A percentile compares a stretch with the other conserved stretches of the same genome.
Conservation (phyloP, 1,140 invertebrate genomes). For the Drosophila chauvacae region DNA sequence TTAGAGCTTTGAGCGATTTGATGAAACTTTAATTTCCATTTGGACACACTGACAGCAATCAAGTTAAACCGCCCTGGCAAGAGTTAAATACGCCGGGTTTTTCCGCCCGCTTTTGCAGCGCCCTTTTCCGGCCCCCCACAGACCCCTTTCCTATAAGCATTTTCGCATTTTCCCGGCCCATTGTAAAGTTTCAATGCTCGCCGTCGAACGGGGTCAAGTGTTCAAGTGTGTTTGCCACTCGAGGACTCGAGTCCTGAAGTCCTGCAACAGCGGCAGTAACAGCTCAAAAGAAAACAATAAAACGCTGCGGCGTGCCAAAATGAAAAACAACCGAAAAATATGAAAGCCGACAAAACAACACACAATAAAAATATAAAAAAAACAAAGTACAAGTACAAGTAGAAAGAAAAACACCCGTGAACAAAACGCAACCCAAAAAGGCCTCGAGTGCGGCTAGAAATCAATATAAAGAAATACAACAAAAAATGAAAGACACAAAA, state of each 20-base stretch:
- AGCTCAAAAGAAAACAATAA: conserved; percentile 77
- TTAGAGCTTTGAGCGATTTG: conserved; percentile 45
- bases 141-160: neutral
- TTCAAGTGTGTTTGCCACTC: conserved; percentile 64
- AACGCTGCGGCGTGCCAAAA: conserved; percentile 57
- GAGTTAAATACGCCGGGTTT: conserved; percentile 32
- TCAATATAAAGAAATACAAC: conserved; percentile 53
- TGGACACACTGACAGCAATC: conserved; percentile 64
- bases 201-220: conserved; percentile 71
- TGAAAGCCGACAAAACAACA: conserved; percentile 28
- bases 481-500: neutral
- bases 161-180: conserved; percentile 39
- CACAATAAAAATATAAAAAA: neutral
- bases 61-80: conserved; percentile 54
- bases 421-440: conserved; percentile 38
- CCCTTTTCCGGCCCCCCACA: neutral
- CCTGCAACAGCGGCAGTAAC: conserved; percentile 34
- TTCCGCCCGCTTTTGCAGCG: neutral
- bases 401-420: conserved; percentile 27
- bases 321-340: conserved; percentile 47
- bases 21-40: conserved; percentile 70
- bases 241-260: conserved; percentile 62
- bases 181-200: conserved; percentile 66
- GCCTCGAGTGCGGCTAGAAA: conserved; percentile 60
- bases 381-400: conserved; percentile 17